Base-by-base conservation (phyloP, 2,113 vertebrate genomes). In the Neogobius melanostomus region DNA sequence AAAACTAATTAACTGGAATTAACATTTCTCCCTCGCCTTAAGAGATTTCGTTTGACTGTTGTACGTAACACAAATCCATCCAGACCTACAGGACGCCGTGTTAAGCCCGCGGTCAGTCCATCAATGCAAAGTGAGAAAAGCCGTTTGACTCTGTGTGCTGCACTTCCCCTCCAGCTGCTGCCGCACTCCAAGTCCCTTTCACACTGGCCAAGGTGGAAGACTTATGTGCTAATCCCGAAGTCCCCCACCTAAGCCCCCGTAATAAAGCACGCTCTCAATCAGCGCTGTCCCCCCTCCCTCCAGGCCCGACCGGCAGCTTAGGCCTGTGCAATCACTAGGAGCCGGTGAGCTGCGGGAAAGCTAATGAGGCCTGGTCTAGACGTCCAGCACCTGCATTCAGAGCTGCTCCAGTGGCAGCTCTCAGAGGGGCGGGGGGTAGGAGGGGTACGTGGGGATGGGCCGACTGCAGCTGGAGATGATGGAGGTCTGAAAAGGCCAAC, bases 191-290 rank as follows among this genome's bases (percentile, higher is more conserved):
- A 85, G 80, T 85, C 73, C 84, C 80, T 83, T 85, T 84, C 72
- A 67, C 82, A 83, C 84, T 85, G 85, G 84, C 88, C 87, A 90
- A 92, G 91, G 90, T 92, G 90, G 89, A 88, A 88, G 90, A 87
- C 88, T 88, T 85, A 87, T 78, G 84, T 88, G 82, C 88, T 91
- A 88, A 88, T 92, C 89, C 90, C 75, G 76, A 87, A 87, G 77
- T 82, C 85, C 85, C 85, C 87, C 83, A 80, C 82, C 85, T 85
- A 87, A 91, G 83, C 90, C 85, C 76, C 90, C 88, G 86, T 92
- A 93, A 92, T 92, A 92, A 93, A 91, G 88, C 87, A 86, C 74
- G 51, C 87, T 91, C 91, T 92, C 89, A 92, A 92, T 93, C 91
- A 93, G 88, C 87, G 84, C 84, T 80, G 85, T 87, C 90, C 89